phyloP scores from a whole-genome alignment of 23 tunicate species.

The Ascidia mentula region DNA sequence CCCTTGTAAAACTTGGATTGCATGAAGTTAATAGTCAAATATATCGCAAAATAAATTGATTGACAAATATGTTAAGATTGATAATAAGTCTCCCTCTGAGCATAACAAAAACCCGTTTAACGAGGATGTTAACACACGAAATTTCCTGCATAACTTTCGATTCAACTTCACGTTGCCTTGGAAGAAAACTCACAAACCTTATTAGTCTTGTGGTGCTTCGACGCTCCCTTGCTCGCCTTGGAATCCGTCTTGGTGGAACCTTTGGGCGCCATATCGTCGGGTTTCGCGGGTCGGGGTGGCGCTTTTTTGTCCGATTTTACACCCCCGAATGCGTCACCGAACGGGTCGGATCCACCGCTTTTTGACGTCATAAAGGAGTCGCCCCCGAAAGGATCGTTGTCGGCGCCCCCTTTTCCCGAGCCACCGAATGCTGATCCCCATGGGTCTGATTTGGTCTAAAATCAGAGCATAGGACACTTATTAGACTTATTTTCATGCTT shows the following conservation, averaged over 20 bases:
- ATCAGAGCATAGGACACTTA: too few species aligned
- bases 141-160: too few species aligned
- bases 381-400: constrained; percentile 69
- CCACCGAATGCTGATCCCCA: constrained; percentile 91
- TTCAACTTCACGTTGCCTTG: too few species aligned
- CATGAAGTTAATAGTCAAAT: too few species aligned
- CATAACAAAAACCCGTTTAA: too few species aligned
- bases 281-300: constrained; percentile 36
- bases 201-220: background rate
- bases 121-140: too few species aligned
- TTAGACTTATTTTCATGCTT: too few species aligned
- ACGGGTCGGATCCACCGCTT: constrained; percentile 13
- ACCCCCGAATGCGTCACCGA: constrained; percentile 17
- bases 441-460: constrained; percentile 38
- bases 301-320: constrained; percentile 28
- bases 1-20: too few species aligned
- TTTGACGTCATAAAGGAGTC: constrained; percentile 27
- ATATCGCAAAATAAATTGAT: too few species aligned
- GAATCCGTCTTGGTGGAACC: background rate
- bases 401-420: background rate
- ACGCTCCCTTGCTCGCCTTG: background rate
- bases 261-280: background rate
- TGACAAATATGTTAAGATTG: too few species aligned
- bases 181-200: background rate
- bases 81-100: too few species aligned